Percentiles rank a stretch among this genome's conserved stretches.
Evolutionary conservation across 2,888 invertebrate species (phyloP).

Genomic region (Alcis repandata): DNA sequence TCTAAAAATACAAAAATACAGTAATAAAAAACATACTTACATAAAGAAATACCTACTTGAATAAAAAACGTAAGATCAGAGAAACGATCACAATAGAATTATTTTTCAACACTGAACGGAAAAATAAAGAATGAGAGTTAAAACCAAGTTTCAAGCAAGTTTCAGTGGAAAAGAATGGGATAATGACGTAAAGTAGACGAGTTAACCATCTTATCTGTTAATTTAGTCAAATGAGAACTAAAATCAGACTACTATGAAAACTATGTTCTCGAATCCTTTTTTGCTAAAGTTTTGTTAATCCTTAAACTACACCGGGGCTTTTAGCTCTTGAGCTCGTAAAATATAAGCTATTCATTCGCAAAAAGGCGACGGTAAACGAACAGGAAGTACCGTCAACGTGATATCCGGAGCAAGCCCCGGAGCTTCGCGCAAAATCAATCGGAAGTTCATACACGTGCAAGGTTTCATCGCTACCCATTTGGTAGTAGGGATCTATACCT

Average conservation of each 20-base stretch:
- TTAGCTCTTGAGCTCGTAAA: neutral
- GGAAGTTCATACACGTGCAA: conserved; percentile 60
- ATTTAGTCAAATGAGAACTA: too few species aligned
- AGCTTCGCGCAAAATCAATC: conserved; percentile 64
- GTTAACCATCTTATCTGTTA: too few species aligned
- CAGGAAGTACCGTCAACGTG: conserved; percentile 75
- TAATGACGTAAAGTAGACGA: too few species aligned
- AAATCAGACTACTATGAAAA: too few species aligned
- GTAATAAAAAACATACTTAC: too few species aligned
- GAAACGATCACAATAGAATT: too few species aligned
- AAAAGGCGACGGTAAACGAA: conserved; percentile 58
- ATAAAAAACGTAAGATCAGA: too few species aligned
- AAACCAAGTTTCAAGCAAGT: neutral
- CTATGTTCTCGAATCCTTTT: neutral
- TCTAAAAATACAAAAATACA: conserved; percentile 17
- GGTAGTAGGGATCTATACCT: too few species aligned
- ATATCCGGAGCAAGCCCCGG: conserved; percentile 64
- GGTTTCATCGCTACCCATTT: conserved; percentile 40
- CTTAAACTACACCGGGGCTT: neutral
- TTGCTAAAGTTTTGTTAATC: neutral
- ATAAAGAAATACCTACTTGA: too few species aligned
- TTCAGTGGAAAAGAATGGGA: neutral
- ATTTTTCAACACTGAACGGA: too few species aligned
- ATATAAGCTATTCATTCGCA: conserved; percentile 43
- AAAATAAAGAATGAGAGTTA: too few species aligned